These are phyloP conservation scores for Grammomys dolichurus DNA, from an alignment of 2,113 vertebrate genomes.

Conservation along the genomic window DNA sequence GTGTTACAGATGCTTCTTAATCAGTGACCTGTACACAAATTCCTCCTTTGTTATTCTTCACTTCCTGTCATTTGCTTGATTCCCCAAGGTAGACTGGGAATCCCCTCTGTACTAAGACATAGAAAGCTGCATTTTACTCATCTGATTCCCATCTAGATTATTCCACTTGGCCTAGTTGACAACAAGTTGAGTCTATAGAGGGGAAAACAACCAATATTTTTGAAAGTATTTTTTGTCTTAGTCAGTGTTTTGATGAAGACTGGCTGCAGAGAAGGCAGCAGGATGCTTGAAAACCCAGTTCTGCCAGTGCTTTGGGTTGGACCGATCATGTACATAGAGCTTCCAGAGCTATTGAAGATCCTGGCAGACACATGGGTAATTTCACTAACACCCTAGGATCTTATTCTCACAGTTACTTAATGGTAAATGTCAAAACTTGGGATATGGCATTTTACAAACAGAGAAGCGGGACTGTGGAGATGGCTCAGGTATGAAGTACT, in stretches of 20 bases:
- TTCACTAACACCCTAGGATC: not conserved
- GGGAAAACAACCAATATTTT: not conserved
- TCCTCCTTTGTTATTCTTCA: not conserved
- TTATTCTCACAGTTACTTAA: not conserved
- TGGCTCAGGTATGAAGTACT: too few species aligned
- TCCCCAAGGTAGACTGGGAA: not conserved
- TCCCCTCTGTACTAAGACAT: not conserved
- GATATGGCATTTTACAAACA: not conserved
- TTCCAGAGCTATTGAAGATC: not conserved
- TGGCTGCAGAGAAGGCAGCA: too few species aligned
- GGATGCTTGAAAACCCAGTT: not conserved
- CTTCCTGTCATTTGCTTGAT: not conserved
- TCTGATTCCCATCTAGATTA: not conserved
- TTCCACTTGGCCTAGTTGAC: not conserved
- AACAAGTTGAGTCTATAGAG: not conserved
- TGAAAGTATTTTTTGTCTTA: not conserved
- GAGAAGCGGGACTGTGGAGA: not conserved
- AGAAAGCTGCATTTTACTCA: not conserved
- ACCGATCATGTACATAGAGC: rapidly evolving
- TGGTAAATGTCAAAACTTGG: not conserved
- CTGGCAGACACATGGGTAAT: not conserved
- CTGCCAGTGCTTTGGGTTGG: not conserved
- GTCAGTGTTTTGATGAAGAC: not conserved
- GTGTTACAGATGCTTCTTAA: not conserved
- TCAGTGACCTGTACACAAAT: not conserved